Evolutionary conservation across 1,140 invertebrate genomes (phyloP), one percentile per base, ranked within the genome.

Genomic region (Uloborus diversus): DNA sequence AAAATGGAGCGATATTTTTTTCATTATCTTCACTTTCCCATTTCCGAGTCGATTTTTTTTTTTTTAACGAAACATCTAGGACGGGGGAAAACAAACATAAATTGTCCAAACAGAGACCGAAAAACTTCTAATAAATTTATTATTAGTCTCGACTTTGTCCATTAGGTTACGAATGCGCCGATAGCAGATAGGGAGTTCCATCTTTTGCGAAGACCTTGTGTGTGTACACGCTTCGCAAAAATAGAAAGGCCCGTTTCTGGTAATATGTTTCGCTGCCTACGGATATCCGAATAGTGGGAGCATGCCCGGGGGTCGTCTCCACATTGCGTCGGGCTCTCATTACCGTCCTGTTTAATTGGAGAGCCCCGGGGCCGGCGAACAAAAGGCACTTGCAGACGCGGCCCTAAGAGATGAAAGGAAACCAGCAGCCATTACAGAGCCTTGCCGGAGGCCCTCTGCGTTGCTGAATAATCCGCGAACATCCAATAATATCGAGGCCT

Each of bases 401-500:
- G 73, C 73, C 73, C 73, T 65, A 23, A 62, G 61, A 76, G 73
- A 76, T 76, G 62, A 76, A 76, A 76, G 59, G 61, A 73, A 73
- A 73, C 70, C 59, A 65, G 73, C 73, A 76, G 73, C 73, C 73
- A 76, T 76, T 76, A 76, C 73, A 32, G 32, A 76, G 33, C 53
- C 59, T 76, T 1, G 56, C 61, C 61, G 61, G 27, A 25, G 25
- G 73, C 57, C 28, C 57, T 35, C 70, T 25, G 59, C 61, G 59
- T 33, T 76, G 42, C 75, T 68, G 75, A 79, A 79, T 79, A 79
- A 79, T 79, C 75, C 64, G 33, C 57, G 64, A 64, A 79, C 75
- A 79, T 79, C 75, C 75, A 79, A 79, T 79, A 79, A 79, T 79
- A 79, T 68, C 62, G 75, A 66, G 56, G 53, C 75, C 64, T 49